phyloP scores from a whole-genome alignment of 1,140 invertebrate genomes.

The Drosophila auraria region DNA sequence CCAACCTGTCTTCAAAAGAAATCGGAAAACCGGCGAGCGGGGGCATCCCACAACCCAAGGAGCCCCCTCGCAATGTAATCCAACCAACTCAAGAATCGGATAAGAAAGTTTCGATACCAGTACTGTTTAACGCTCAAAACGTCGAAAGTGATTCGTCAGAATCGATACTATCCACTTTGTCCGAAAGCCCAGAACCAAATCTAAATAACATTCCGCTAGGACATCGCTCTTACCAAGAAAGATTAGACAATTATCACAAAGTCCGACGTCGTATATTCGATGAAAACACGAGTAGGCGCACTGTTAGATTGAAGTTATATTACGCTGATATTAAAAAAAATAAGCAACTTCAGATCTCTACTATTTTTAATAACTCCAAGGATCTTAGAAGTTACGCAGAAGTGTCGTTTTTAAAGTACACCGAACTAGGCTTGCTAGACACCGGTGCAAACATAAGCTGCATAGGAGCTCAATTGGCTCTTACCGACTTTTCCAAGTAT shows the following conservation, averaged over 20 bases:
- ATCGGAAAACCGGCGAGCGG: too few species aligned
- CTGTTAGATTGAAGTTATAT: background rate
- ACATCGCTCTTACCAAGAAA: background rate
- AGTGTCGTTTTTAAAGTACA: background rate
- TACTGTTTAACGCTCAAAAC: too few species aligned
- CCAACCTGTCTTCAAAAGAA: too few species aligned
- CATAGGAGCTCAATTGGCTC: background rate
- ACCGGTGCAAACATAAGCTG: background rate
- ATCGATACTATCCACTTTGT: background rate
- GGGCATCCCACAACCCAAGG: too few species aligned
- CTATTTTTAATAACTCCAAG: background rate
- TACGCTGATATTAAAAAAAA: background rate
- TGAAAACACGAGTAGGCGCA: background rate
- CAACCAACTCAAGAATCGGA: too few species aligned
- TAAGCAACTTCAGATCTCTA: constrained; percentile 1
- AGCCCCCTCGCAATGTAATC: too few species aligned
- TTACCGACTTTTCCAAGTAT: background rate
- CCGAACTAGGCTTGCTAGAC: background rate
- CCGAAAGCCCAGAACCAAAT: background rate
- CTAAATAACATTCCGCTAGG: background rate
- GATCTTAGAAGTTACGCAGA: background rate
- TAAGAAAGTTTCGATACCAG: background rate
- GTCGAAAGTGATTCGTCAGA: too few species aligned
- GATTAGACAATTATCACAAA: constrained; percentile 2
- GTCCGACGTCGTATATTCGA: background rate